These are phyloP conservation scores for Morbakka virulenta DNA, from an alignment of 30 jellyfish, hydroid and myxozoan species.

Conservation along the genomic window DNA sequence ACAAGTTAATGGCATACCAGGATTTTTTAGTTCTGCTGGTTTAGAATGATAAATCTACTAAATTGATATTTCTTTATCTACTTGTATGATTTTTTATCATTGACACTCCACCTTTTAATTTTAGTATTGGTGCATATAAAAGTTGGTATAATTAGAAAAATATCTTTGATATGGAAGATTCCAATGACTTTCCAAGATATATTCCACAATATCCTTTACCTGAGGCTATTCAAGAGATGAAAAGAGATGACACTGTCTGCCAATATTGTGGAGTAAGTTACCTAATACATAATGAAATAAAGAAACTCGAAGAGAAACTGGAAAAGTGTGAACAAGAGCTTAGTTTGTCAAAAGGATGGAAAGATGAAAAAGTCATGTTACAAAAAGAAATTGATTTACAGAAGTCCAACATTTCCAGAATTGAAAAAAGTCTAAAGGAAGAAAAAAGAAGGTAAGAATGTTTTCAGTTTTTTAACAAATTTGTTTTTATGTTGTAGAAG, in stretches of 20 bases:
- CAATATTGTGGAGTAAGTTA: constrained; percentile 93
- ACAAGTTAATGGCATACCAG: too few species aligned
- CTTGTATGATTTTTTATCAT: too few species aligned
- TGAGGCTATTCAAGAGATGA: constrained; percentile 62
- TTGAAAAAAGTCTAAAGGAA: background rate
- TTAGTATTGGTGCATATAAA: too few species aligned
- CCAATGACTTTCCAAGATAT: background rate
- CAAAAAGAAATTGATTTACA: background rate
- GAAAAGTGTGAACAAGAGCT: constrained; percentile 45
- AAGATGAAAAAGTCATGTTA: constrained; percentile 17
- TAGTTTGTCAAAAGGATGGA: constrained; percentile 10
- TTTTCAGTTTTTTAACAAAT: too few species aligned
- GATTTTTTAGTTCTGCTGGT: too few species aligned
- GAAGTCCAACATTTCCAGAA: background rate
- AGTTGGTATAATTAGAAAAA: too few species aligned
- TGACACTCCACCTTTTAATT: too few species aligned
- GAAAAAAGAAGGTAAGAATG: background rate
- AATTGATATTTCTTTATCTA: too few species aligned
- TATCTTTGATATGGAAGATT: background rate
- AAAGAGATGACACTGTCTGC: constrained; percentile 82
- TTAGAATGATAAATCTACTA: too few species aligned
- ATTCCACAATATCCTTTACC: constrained; percentile 90
- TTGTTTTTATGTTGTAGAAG: too few species aligned
- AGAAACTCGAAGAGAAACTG: constrained; percentile 62
- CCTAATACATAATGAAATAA: constrained; percentile 83